Base-by-base conservation (phyloP, 1,140 invertebrate species). In the Mamestra configurata region DNA sequence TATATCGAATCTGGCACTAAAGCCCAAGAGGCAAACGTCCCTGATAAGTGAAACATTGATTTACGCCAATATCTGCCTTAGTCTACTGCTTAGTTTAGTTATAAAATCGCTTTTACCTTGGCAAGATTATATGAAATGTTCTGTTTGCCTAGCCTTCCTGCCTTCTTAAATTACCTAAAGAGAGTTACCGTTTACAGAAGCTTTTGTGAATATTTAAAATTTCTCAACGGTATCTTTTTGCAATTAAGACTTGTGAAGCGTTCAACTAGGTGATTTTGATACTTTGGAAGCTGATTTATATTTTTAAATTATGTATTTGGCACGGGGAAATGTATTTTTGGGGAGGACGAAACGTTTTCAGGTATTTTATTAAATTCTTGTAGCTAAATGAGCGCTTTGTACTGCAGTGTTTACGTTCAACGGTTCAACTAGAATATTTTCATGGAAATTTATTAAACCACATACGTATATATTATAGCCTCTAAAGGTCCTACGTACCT, bases 131-230 rank as follows among this genome's bases (percentile, higher is more conserved):
- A 11, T 57, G 31, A 53, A 70, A 77, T 46, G 31, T 31, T 57
- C 72, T 11, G 37, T 59, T 43, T 68, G 76, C 20, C 70, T 75
- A 75, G 70, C 59, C 61, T 82, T 82, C 57, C 73, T 24, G 57
- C 20, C 66, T 37, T 68, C 20, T 70, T 75, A 79, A 82, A 75
- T 82, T 78, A 82, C n/a, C 70, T 75, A 82, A 82, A 82, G 76
- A 66, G 53, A 82, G 59, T 72, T 77, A 73, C 75, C 55, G 76
- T 82, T 82, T 82, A 79, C 70, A 79, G 61, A 46, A 11, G 76
- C 80, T 70, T 81, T 75, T 79, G 76, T 82, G 80, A 82, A 82
- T 79, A 82, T 79, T 79, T 75, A 79, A 82, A 78, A 35, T 57
- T 46, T 59, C 22, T 43, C 35, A 2, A 40, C 11, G 31, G 53